Evolutionary conservation across 2,113 vertebrate genomes (phyloP), one percentile per base, ranked within the genome.

Genomic region (Mormyrus iriodes): DNA sequence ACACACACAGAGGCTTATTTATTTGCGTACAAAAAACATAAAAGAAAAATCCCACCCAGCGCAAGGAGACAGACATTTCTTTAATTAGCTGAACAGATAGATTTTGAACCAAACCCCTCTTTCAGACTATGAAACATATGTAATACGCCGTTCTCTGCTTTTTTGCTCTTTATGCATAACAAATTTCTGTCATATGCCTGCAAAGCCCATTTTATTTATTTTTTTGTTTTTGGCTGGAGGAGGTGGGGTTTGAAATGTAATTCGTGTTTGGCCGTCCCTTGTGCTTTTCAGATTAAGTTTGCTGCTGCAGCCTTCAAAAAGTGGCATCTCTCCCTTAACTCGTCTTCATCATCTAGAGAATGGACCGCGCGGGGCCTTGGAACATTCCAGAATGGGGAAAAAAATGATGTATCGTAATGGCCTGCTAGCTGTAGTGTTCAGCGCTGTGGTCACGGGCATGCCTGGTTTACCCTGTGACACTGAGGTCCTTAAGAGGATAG

Each of bases 401-500:
- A 92, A 93, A 92, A 94, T 92, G 91, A 91, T 90, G 87, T 91
- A 90, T 91, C 27, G 86, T 91, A 92, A 92, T 92, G 4, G 24
- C n/a, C 13, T 4, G 79, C 35, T 53, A 19, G 39, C 76, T 55
- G 79, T 83, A 42, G 52, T 84, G 65, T 87, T 27, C 19, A 15
- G 42, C 73, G 12, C 39, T 65, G 51, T 61, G 46, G 58, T 46
- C 49, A 12, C 86, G 61, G 76, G 44, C 88, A 91, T 93, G 91
- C 94, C 92, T 89, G 90, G 73, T 91, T 86, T 39, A 55, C 82
- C 83, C 88, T 88, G 48, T 93, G 90, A 90, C 91, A 92, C 93
- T 88, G 55, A 88, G 94, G 92, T 90, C 94, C 94, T 92, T 94
- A 95, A 95, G 93, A 95, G 94, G 94, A 96, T 95, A 92, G 92